Base-by-base conservation (phyloP, 2,113 vertebrate species). In the Alethe diademata region DNA sequence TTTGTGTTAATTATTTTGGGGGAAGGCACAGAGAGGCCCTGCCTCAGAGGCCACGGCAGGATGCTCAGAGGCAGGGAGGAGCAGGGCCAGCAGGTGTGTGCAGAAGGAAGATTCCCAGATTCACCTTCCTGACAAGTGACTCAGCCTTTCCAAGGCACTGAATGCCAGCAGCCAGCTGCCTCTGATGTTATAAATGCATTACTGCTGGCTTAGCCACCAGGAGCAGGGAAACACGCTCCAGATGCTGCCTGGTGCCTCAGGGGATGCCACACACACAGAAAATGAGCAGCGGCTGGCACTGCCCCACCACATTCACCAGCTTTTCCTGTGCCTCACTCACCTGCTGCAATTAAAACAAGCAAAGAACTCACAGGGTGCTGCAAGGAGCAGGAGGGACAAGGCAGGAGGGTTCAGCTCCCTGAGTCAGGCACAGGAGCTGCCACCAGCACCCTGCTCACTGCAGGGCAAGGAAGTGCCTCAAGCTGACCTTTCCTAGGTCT, bases 371-470 rank as follows among this genome's bases (percentile, higher is more conserved):
- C 0, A 0, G 23, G 19, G 2, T 33, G 61, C 53, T 22, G 36
- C 40, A 11, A 31, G 78, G 18, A 75, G n/a, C 53, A 28, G 4
- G 1, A 45, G 28, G 67, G 2, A 15, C 60, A 12, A 45, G 72
- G 38, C 26, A 24, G 50, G 14, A 47, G 47, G 16, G 3, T 60
- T 22, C 2, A 11, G 31, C 1, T 51, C 33, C 25, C 42, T 0
- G 1, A 31, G 1, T 26, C 12, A 4, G 0, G 5, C 25, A 23
- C 1, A 0, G 16, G 69, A 66, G 25, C 16, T 38, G 72, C 25
- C 71, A n/a, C 0, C 0, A 0, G 26, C 54, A 22, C 5, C 0
- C 11, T 3, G 62, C 10, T 51, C 53, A 4, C 12, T 0, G 0
- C 0, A 45, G 75, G 23, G 54, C 61, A 35, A 57, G 47, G 67